Conservation (phyloP, 2,113 vertebrate genomes). For the Egretta garzetta region DNA sequence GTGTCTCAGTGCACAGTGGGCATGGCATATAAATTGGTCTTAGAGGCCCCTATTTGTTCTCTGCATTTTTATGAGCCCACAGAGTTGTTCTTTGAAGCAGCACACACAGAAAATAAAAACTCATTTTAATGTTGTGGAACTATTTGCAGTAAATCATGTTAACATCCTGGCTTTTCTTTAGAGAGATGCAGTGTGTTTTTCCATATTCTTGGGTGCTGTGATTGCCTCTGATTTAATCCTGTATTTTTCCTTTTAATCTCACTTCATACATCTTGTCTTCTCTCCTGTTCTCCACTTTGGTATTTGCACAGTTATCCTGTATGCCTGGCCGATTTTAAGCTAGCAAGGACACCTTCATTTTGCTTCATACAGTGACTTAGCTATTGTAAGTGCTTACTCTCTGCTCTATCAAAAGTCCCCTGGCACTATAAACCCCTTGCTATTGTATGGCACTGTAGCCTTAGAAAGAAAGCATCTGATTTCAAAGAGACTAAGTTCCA, state of each 20-base stretch:
- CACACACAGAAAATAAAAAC: constrained; percentile 83
- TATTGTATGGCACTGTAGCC: constrained; percentile 51
- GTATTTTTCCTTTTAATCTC: not conserved
- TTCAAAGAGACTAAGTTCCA: constrained; percentile 78
- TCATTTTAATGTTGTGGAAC: constrained; percentile 83
- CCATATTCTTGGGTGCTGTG: constrained; percentile 24
- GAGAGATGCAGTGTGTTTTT: constrained; percentile 4
- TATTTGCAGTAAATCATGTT: constrained; percentile 84
- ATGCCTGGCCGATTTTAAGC: not conserved
- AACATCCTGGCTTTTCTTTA: constrained; percentile 74
- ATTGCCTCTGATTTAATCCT: not conserved
- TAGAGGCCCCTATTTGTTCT: constrained; percentile 86
- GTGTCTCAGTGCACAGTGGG: constrained; percentile 82
- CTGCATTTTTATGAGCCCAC: constrained; percentile 85
- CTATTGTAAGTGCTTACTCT: constrained; percentile 6
- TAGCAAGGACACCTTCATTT: constrained; percentile 17
- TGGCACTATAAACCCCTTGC: constrained; percentile 69
- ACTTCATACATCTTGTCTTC: not conserved
- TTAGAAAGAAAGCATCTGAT: constrained; percentile 75
- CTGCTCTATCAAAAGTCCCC: constrained; percentile 46
- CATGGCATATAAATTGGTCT: constrained; percentile 86
- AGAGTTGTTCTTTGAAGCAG: constrained; percentile 86
- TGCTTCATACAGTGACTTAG: constrained; percentile 38
- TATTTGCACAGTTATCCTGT: not conserved
- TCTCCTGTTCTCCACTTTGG: not conserved